phyloP scores from a whole-genome alignment of 1,140 invertebrate genomes.

The Acromyrmex echinatior region DNA sequence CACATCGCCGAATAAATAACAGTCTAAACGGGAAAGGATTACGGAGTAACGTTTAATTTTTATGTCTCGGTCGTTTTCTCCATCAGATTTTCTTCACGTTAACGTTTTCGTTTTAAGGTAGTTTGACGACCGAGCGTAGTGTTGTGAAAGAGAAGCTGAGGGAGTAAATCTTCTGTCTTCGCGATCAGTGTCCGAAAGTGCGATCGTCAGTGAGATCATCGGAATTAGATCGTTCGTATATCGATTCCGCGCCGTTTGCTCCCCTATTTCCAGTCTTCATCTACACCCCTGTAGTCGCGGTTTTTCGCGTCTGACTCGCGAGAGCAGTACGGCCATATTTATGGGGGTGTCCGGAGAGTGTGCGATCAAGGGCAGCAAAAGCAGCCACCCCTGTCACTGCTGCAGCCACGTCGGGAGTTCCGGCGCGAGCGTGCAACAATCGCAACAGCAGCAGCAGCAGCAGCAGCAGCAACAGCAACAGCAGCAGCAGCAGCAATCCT shows the following conservation, averaged over 20 bases:
- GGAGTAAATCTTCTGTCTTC: constrained; percentile 1
- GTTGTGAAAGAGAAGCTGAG: constrained; percentile 40
- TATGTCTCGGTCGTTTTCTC: neutral
- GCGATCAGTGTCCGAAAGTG: constrained; percentile 54
- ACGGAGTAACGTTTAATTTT: neutral
- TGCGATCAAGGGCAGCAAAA: constrained; percentile 83
- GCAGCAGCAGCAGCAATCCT: constrained; percentile 52
- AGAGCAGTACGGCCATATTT: constrained; percentile 77
- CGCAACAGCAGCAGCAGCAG: constrained; percentile 49
- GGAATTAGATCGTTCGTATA: neutral
- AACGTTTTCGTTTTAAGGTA: neutral
- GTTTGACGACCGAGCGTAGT: neutral
- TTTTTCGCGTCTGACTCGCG: constrained; percentile 49
- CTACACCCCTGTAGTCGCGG: neutral
- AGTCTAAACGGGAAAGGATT: constrained; percentile 17
- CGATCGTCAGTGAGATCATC: constrained; percentile 45
- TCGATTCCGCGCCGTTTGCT: neutral
- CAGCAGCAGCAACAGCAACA: constrained; percentile 53
- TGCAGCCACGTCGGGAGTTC: constrained; percentile 80
- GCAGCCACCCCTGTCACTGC: constrained; percentile 84
- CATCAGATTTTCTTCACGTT: neutral
- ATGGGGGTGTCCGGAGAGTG: constrained; percentile 86
- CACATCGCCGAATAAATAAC: neutral
- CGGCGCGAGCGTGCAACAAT: constrained; percentile 77
- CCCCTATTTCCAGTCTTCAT: neutral